These are phyloP conservation scores for Balanococcus diminutus DNA, from an alignment of 2,888 invertebrate genomes.

Conservation along the genomic window DNA sequence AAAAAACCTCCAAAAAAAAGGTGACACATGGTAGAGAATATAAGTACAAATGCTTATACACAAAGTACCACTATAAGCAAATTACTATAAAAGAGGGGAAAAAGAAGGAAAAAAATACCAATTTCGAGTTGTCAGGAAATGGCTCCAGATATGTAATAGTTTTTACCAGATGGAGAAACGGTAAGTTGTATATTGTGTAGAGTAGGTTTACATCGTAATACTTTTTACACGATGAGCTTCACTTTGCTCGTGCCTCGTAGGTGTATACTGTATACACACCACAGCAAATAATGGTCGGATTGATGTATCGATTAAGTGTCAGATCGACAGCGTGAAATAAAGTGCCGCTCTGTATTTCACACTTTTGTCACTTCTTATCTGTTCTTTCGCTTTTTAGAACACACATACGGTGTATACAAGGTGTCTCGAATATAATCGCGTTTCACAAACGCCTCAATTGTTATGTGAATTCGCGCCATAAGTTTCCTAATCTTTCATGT, in stretches of 20 bases:
- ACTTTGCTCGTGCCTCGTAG: slow-evolving; percentile 7
- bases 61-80: slow-evolving; percentile 10
- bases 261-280: background rate
- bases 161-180: slow-evolving; percentile 41
- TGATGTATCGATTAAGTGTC: slow-evolving; percentile 55
- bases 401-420: slow-evolving; percentile 1
- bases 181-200: slow-evolving; percentile 1
- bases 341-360: slow-evolving; percentile 50
- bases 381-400: slow-evolving; percentile 44
- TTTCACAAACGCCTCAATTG: slow-evolving; percentile 22
- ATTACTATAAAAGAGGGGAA: background rate
- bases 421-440: slow-evolving; percentile 29
- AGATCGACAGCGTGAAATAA: slow-evolving; percentile 50
- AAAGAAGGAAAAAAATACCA: slow-evolving; percentile 14
- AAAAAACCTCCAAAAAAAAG: slow-evolving; percentile 27
- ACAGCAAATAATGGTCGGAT: slow-evolving; percentile 50
- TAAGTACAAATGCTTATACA: background rate
- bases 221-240: slow-evolving; percentile 51
- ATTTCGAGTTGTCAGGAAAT: slow-evolving; percentile 46
- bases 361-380: slow-evolving; percentile 55
- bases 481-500: slow-evolving; percentile 1
- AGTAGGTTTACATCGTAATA: slow-evolving; percentile 42
- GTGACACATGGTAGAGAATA: background rate
- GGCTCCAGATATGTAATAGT: slow-evolving; percentile 39
- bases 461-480: slow-evolving; percentile 26